Percentiles rank a stretch among this genome's conserved stretches.
phyloP scores from a whole-genome alignment of 2,888 invertebrate genomes.

The Cheilosia impressa region DNA sequence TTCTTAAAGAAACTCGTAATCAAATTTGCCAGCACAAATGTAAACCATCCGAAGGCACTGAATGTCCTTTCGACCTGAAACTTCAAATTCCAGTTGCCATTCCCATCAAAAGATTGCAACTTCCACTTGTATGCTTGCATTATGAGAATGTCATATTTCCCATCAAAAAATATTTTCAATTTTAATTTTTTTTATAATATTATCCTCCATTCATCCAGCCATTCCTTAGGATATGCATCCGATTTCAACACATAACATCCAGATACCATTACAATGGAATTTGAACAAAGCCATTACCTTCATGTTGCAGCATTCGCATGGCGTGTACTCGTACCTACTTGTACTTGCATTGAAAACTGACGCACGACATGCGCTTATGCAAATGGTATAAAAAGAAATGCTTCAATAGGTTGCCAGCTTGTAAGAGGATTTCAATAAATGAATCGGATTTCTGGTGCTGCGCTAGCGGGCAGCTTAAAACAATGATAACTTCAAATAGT shows the following conservation, averaged over 20 bases:
- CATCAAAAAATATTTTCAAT: conserved; percentile 9
- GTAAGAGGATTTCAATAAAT: conserved; percentile 29
- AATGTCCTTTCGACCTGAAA: neutral
- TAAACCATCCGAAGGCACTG: neutral
- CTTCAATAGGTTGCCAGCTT: conserved; percentile 17
- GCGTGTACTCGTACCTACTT: conserved; percentile 21
- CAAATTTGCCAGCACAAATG: no score
- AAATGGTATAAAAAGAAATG: conserved; percentile 30
- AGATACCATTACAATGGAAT: conserved; percentile 20
- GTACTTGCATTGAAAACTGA: conserved; percentile 24
- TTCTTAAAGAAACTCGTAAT: no score
- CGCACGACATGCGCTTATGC: conserved; percentile 24
- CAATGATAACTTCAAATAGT: conserved; percentile 52
- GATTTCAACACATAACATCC: conserved; percentile 43
- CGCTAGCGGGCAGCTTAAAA: conserved; percentile 21
- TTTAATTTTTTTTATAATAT: conserved; percentile 1
- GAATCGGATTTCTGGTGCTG: conserved; percentile 19
- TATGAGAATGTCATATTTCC: conserved; percentile 1
- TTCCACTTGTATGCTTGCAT: neutral
- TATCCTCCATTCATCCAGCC: neutral
- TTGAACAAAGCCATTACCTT: conserved; percentile 36
- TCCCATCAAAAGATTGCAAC: conserved; percentile 1
- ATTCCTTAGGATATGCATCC: conserved; percentile 27
- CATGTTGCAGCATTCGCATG: conserved; percentile 29
- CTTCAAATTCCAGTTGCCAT: neutral